Conservation (phyloP, 2,113 vertebrate genomes). For the Chelonoidis abingdonii region DNA sequence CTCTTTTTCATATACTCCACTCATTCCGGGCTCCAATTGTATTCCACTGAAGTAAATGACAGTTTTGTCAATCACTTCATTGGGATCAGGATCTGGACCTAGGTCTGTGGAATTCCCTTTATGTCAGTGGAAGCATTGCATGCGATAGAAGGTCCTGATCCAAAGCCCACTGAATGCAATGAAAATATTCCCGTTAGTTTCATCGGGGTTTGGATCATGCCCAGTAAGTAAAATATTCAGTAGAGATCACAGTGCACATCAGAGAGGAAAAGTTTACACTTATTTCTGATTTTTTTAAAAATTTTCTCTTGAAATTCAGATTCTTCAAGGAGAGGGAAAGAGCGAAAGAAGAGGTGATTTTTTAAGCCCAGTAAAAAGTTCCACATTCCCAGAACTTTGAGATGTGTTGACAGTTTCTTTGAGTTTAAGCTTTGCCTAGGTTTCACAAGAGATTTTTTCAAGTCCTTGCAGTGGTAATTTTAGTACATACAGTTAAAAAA, state of each 20-base stretch:
- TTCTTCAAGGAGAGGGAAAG: accelerated
- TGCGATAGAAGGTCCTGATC: not conserved
- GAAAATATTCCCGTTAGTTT: not conserved
- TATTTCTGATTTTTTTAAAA: not conserved
- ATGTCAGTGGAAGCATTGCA: not conserved
- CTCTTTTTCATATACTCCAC: accelerated
- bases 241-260: not conserved
- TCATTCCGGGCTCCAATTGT: not conserved
- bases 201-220: not conserved
- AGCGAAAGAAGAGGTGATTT: not conserved
- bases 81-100: not conserved
- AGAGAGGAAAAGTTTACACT: not conserved
- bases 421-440: not conserved
- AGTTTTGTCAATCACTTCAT: not conserved
- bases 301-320: not conserved
- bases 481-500: not conserved
- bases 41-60: not conserved
- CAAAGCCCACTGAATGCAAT: not conserved
- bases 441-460: not conserved
- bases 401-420: not conserved
- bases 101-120: not conserved
- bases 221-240: accelerated
- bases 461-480: not conserved
- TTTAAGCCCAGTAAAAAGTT: not conserved
- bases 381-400: not conserved